These are phyloP conservation scores for Antheraea mylitta DNA, from an alignment of 1,140 invertebrate species.

Conservation along the genomic window DNA sequence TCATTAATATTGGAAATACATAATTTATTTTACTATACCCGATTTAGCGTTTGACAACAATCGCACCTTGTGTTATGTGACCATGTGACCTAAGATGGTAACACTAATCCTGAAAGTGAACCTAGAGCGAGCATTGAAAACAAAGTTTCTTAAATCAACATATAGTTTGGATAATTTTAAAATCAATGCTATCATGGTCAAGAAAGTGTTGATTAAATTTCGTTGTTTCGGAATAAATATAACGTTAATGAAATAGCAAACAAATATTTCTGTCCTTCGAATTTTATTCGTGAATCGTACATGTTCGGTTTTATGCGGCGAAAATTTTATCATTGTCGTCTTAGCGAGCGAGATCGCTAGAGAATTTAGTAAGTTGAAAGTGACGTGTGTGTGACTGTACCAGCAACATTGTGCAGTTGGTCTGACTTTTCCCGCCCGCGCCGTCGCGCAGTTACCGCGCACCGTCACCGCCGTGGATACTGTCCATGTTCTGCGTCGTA, in stretches of 20 bases:
- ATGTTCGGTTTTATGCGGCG: constrained; percentile 47
- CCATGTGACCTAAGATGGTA: too few relatives aligned
- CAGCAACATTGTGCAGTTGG: constrained; percentile 52
- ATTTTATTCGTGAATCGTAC: constrained; percentile 32
- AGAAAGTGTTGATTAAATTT: constrained; percentile 23
- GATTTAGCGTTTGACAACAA: too few relatives aligned
- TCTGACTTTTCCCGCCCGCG: constrained; percentile 25
- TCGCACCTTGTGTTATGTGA: too few relatives aligned
- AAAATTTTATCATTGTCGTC: constrained; percentile 47
- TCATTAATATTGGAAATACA: too few relatives aligned
- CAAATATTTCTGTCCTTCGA: constrained; percentile 22
- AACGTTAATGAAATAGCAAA: constrained; percentile 37
- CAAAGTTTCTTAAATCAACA: not conserved
- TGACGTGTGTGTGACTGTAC: constrained; percentile 59
- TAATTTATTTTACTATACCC: too few relatives aligned
- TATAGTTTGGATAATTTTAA: not conserved
- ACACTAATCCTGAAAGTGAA: too few relatives aligned
- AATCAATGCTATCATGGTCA: not conserved
- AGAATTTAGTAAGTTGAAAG: constrained; percentile 42
- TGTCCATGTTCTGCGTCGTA: constrained; percentile 42
- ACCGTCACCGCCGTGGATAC: constrained; percentile 26
- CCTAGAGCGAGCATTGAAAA: not conserved
- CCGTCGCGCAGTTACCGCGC: constrained; percentile 38
- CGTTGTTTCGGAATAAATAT: constrained; percentile 37
- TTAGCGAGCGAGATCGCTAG: constrained; percentile 57